Base-by-base conservation (phyloP, 2,888 invertebrate genomes). In the Drosophila paracracens region DNA sequence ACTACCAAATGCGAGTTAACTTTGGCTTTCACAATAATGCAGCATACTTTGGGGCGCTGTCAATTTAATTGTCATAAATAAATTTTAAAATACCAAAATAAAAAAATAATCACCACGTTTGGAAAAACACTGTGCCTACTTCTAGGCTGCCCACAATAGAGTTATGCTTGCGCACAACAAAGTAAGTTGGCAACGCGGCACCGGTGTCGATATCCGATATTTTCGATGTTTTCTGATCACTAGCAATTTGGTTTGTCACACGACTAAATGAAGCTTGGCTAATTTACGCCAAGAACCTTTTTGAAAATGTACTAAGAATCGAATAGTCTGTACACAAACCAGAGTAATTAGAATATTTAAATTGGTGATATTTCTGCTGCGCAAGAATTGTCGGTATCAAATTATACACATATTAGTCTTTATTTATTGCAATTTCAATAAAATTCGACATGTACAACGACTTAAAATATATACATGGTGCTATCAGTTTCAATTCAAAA, bases 391-490 rank as follows among this genome's bases (percentile, higher is more conserved):
- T 29, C 4, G 25, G 33, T n/a, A n/a, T 31, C 13, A 8, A 51
- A 29, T 36, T 27, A n/a, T 36, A 25, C 27, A 66, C 43, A 58
- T 70, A 68, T 71, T 66, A 62, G 54, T 70, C 50, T 79, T 72
- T 59, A 66, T 88, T 88, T 82, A 74, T 68, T 68, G 58, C 56
- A 77, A 56, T 48, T 61, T 46, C 38, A 69, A 46, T 65, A 60
- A 61, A 75, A 59, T 43, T 74, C 62, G 59, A 50, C 65, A 74
- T 83, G 46, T 71, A 71, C 69, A 73, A 60, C 57, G 76, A 66
- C 87, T 86, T 86, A 84, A 57, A 70, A 38, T 52, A 67, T 62
- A 71, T 43, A 13, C n/a, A 57, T 52, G 62, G 77, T 81, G 65
- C 57, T 69, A 54, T 63, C 48, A 62, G 48, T 53, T 38, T 43